phyloP scores from a whole-genome alignment of 2,797 vertebrate genomes.

The Notolepis coatsorum region DNA sequence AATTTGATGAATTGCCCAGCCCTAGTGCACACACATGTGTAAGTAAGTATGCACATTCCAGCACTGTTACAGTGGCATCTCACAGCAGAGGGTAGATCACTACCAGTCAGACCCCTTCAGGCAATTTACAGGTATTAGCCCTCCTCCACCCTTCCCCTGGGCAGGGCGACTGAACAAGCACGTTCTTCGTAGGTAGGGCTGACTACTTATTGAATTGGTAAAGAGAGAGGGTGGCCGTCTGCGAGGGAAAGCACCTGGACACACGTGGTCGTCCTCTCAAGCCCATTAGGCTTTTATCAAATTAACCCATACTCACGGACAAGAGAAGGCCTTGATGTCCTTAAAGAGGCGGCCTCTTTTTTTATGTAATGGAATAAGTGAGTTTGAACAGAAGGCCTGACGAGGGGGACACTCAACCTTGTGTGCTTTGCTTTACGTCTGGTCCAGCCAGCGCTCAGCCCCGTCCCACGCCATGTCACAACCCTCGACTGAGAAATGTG shows the following conservation, averaged over 20 bases:
- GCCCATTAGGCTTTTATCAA: constrained; percentile 51
- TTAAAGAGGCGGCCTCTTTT: constrained; percentile 10
- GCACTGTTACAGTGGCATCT: constrained; percentile 46
- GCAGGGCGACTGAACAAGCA: constrained; percentile 28
- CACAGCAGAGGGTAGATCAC: constrained; percentile 47
- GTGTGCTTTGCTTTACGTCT: constrained; percentile 3
- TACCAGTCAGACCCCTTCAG: constrained; percentile 8
- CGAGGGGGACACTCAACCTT: neutral
- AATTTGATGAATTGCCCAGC: too few relatives aligned
- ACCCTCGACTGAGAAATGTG: constrained; percentile 39
- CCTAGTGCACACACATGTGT: too few relatives aligned
- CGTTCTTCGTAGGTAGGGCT: constrained; percentile 20
- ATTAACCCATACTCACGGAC: constrained; percentile 44
- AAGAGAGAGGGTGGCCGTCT: neutral
- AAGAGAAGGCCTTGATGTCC: constrained; percentile 21
- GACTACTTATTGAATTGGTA: neutral
- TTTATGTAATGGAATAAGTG: constrained; percentile 31
- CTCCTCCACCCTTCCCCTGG: constrained; percentile 14
- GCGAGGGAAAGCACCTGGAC: constrained; percentile 19
- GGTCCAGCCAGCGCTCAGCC: too few relatives aligned
- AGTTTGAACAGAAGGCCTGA: constrained; percentile 29
- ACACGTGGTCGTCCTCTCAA: constrained; percentile 37
- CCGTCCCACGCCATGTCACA: too few relatives aligned
- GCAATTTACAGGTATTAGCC: constrained; percentile 36
- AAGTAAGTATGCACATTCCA: too few relatives aligned